Percentiles rank a stretch among this genome's conserved stretches.
These are phyloP conservation scores for Melanotaenia parkinsoni DNA, from an alignment of 2,797 vertebrate species.

Conservation along the genomic window DNA sequence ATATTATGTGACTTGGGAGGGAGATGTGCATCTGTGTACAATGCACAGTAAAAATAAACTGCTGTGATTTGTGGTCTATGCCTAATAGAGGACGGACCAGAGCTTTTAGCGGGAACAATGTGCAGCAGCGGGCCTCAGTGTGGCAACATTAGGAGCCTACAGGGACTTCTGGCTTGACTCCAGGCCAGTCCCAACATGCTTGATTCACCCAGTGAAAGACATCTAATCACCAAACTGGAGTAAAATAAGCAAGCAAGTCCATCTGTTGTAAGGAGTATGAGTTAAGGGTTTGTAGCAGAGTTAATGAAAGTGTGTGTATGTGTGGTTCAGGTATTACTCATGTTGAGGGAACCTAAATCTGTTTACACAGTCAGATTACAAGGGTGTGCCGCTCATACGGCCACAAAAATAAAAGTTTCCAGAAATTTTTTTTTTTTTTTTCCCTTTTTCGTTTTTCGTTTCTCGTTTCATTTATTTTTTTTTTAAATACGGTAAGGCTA, in stretches of 20 bases:
- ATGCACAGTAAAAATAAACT: slow-evolving; percentile 75
- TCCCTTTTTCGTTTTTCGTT: too few relatives aligned
- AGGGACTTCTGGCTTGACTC: slow-evolving; percentile 63
- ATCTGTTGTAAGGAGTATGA: slow-evolving; percentile 50
- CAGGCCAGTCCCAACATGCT: slow-evolving; percentile 58
- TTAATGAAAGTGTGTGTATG: slow-evolving; percentile 48
- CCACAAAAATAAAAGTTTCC: slow-evolving; percentile 1
- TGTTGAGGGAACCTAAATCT: slow-evolving; percentile 16
- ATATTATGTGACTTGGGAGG: slow-evolving; percentile 61
- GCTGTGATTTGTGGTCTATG: slow-evolving; percentile 70
- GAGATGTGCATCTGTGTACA: slow-evolving; percentile 69
- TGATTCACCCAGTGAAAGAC: slow-evolving; percentile 75
- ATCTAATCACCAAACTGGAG: slow-evolving; percentile 65
- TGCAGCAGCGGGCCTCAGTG: slow-evolving; percentile 47
- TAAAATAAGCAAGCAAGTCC: slow-evolving; percentile 71
- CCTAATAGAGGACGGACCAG: slow-evolving; percentile 64
- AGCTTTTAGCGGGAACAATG: slow-evolving; percentile 55
- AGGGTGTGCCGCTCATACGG: neutral
- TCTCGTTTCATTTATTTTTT: too few relatives aligned
- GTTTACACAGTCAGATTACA: slow-evolving; percentile 18
- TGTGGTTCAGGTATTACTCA: slow-evolving; percentile 30
- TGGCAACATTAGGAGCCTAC: slow-evolving; percentile 53
- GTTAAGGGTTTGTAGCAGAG: slow-evolving; percentile 45
- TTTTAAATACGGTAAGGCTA: neutral
- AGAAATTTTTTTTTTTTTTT: neutral